A percentile compares a stretch with the other conserved stretches of the same genome.
phyloP scores from a whole-genome alignment of 2,888 invertebrate genomes.

The Dynastes grantii region DNA sequence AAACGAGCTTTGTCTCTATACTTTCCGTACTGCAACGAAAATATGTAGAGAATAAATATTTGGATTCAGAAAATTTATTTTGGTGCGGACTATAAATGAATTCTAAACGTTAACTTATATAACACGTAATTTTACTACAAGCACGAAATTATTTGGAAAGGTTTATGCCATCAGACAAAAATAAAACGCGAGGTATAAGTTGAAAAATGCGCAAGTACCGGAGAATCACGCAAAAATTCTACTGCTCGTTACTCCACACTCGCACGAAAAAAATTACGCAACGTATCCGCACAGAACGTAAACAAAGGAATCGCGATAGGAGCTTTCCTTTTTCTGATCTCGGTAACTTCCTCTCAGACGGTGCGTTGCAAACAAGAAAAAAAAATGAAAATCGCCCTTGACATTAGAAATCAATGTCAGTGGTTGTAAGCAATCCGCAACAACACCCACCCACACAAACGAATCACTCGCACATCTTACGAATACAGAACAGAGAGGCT shows the following conservation, averaged over 20 bases:
- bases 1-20: constrained; percentile 4
- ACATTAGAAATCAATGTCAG: constrained; percentile 50
- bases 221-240: constrained; percentile 14
- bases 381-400: constrained; percentile 47
- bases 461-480: constrained; percentile 36
- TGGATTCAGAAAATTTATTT: constrained; percentile 24
- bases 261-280: constrained; percentile 23
- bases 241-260: not conserved
- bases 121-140: constrained; percentile 11
- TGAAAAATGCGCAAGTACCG: constrained; percentile 10
- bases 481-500: constrained; percentile 20
- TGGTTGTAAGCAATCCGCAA: constrained; percentile 35
- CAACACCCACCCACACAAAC: constrained; percentile 32
- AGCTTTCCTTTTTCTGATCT: constrained; percentile 31
- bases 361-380: constrained; percentile 30
- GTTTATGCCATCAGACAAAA: not conserved
- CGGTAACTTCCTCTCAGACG: constrained; percentile 9
- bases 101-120: constrained; percentile 24
- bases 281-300: constrained; percentile 14
- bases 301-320: constrained; percentile 36
- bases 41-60: constrained; percentile 31
- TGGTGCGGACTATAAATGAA: constrained; percentile 15
- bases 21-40: constrained; percentile 1
- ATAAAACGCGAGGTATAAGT: not conserved
- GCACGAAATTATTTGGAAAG: not conserved